These are phyloP conservation scores for Platygyra sinensis DNA, from an alignment of 64 coral and sea anemone species.

Conservation along the genomic window DNA sequence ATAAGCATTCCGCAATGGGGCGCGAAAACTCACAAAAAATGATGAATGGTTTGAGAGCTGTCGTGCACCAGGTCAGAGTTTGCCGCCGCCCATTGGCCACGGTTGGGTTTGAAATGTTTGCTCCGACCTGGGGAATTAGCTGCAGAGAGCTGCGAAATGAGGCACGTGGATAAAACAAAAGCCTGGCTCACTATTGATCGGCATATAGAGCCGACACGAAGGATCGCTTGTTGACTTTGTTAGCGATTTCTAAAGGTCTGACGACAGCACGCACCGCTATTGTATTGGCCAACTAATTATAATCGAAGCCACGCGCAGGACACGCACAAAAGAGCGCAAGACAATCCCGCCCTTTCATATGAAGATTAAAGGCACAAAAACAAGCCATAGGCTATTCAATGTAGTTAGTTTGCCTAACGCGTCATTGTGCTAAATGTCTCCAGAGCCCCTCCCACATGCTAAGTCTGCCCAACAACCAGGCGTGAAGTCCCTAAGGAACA, in stretches of 20 bases:
- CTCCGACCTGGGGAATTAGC: not conserved
- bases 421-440: slow-evolving; percentile 63
- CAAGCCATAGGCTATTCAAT: slow-evolving; percentile 56
- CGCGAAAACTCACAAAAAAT: not conserved
- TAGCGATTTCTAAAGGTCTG: slow-evolving; percentile 41
- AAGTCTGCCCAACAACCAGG: slow-evolving; percentile 38
- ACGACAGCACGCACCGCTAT: slow-evolving; percentile 76
- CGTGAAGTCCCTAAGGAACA: slow-evolving; percentile 88
- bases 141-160: slow-evolving; percentile 23
- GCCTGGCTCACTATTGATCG: slow-evolving; percentile 31
- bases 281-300: slow-evolving; percentile 80
- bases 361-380: slow-evolving; percentile 92
- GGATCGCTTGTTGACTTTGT: slow-evolving; percentile 62
- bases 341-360: slow-evolving; percentile 79
- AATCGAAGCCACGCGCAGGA: slow-evolving; percentile 82
- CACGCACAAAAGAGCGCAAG: slow-evolving; percentile 78
- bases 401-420: slow-evolving; percentile 62
- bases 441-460: slow-evolving; percentile 64
- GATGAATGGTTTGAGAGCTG: not conserved
- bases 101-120: not conserved
- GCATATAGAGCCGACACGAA: slow-evolving; percentile 35
- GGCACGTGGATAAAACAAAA: slow-evolving; percentile 51
- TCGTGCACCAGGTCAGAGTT: not conserved
- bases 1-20: not conserved
- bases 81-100: not conserved